These are phyloP conservation scores for Sitta carolinensis DNA, from an alignment of 2,797 vertebrate species.

Conservation along the genomic window DNA sequence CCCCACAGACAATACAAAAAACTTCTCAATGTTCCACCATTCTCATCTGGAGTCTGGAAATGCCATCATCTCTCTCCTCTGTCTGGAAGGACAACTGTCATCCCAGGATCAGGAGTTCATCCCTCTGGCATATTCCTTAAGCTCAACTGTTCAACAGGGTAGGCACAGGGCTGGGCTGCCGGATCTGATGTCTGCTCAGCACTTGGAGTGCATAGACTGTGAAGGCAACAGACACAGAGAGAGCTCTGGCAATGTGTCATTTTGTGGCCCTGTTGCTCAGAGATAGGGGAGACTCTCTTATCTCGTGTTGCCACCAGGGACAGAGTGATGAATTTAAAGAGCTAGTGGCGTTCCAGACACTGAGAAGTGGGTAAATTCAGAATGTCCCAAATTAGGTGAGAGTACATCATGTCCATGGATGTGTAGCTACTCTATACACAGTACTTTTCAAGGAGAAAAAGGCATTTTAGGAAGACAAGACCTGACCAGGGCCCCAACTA, in stretches of 20 bases:
- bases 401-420: neutral
- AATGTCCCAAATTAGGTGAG: neutral
- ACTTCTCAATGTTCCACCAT: neutral
- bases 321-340: neutral
- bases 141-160: neutral
- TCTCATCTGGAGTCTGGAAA: neutral
- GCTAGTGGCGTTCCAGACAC: neutral
- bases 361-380: neutral
- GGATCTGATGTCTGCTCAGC: neutral
- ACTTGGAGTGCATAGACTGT: neutral
- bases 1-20: neutral
- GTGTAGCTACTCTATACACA: neutral
- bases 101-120: neutral
- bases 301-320: neutral
- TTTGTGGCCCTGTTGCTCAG: neutral
- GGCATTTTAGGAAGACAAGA: neutral
- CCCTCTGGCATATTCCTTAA: neutral
- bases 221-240: neutral
- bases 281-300: neutral
- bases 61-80: rapidly evolving
- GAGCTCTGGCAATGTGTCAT: neutral
- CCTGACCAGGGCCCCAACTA: neutral
- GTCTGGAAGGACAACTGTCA: neutral
- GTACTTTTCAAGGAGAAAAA: neutral
- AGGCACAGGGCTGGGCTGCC: neutral